Conservation (phyloP, 2,888 invertebrate species). For the Luffia ferchaultella region DNA sequence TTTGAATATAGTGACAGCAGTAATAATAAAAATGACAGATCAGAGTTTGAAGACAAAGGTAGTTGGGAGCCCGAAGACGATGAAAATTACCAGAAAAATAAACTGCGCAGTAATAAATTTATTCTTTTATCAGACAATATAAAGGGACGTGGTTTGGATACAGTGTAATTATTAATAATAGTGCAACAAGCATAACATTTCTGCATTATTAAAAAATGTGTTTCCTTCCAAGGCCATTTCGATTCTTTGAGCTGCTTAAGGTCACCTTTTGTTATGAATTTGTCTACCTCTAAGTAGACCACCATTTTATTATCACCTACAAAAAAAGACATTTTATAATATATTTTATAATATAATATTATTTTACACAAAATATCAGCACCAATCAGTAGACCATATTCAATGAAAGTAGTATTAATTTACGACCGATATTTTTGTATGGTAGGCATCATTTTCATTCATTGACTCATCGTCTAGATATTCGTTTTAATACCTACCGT, state of each 20-base stretch:
- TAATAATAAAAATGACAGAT: no score
- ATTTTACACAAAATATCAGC: no score
- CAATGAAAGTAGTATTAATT: no score
- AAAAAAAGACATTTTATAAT: constrained; percentile 4
- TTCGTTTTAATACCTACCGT: no score
- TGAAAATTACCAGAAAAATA: constrained; percentile 1
- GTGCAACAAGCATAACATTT: constrained; percentile 4
- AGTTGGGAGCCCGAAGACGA: no score
- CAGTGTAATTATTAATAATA: not conserved
- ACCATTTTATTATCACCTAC: constrained; percentile 1
- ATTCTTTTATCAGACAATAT: constrained; percentile 2
- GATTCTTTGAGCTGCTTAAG: not conserved
- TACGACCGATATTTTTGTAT: no score
- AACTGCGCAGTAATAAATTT: not conserved
- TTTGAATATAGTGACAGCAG: no score
- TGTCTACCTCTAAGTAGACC: not conserved
- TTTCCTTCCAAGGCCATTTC: not conserved
- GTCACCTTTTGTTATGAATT: not conserved
- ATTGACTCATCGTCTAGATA: no score
- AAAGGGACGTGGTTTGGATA: not conserved
- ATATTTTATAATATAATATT: no score
- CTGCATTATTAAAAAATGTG: not conserved
- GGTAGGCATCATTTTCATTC: no score
- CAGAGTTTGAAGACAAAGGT: no score
- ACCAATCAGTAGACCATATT: no score